Conservation (phyloP, 2,113 vertebrate genomes). For the Perca fluviatilis region DNA sequence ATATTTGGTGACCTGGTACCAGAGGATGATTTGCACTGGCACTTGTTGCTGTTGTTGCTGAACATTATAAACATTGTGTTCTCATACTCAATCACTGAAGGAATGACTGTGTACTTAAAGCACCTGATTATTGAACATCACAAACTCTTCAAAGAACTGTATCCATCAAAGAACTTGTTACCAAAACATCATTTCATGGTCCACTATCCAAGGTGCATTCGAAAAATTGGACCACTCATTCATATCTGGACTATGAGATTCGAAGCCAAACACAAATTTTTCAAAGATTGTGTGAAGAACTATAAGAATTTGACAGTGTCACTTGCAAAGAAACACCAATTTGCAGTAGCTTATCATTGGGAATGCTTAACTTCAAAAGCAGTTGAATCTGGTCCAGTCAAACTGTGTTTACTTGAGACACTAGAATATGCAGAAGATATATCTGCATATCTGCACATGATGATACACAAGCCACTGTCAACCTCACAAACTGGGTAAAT, state of each 20-base stretch:
- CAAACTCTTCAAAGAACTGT: not conserved
- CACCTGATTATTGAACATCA: constrained; percentile 21
- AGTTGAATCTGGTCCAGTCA: constrained; percentile 10
- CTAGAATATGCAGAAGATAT: not conserved
- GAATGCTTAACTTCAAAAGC: not conserved
- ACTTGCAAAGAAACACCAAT: constrained; percentile 19
- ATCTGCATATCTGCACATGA: not conserved
- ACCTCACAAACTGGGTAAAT: not conserved
- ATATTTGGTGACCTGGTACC: constrained; percentile 9
- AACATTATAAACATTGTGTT: constrained; percentile 30
- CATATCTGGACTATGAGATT: constrained; percentile 21
- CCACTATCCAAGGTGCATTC: constrained; percentile 13
- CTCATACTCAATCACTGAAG: constrained; percentile 4
- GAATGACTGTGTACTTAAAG: constrained; percentile 3
- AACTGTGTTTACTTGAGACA: constrained; percentile 18
- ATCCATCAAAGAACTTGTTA: constrained; percentile 5
- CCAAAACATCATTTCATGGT: constrained; percentile 26
- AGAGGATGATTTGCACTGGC: constrained; percentile 25
- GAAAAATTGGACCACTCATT: constrained; percentile 15
- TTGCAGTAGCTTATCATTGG: constrained; percentile 12
- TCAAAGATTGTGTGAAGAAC: constrained; percentile 12
- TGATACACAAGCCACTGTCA: not conserved
- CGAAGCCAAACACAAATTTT: constrained; percentile 16
- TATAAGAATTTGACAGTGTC: constrained; percentile 10
- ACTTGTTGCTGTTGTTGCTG: constrained; percentile 29